phyloP scores from a whole-genome alignment of 1,140 invertebrate species.

The Thaumatotibia leucotreta region DNA sequence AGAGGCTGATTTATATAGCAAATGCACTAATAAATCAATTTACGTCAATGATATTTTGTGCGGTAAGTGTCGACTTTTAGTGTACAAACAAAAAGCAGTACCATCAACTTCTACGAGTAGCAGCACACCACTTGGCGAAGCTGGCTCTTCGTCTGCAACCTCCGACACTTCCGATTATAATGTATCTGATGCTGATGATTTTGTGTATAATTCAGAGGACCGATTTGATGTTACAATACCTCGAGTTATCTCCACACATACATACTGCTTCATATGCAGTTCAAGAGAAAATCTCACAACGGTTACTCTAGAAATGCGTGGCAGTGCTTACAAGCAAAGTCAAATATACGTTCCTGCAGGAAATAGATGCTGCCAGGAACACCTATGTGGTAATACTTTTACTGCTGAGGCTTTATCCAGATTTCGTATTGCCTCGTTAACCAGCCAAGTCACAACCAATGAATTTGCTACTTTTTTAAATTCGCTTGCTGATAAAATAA shows the following conservation, averaged over 20 bases:
- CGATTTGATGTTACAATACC: too few species aligned
- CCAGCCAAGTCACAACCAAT: not conserved
- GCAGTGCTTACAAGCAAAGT: not conserved
- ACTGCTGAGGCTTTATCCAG: not conserved
- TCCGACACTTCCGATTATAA: too few species aligned
- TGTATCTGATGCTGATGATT: too few species aligned
- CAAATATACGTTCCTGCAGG: not conserved
- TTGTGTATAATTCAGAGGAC: too few species aligned
- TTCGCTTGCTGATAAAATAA: not conserved
- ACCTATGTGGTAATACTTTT: not conserved
- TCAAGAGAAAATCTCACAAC: conserved; percentile 5
- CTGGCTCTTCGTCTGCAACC: too few species aligned
- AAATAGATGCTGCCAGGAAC: not conserved
- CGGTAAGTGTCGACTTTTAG: too few species aligned
- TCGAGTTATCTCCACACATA: not conserved
- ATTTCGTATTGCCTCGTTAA: not conserved
- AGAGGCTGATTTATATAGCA: too few species aligned
- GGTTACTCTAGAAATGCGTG: not conserved
- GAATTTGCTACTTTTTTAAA: not conserved
- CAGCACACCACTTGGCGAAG: too few species aligned
- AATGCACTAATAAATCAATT: too few species aligned
- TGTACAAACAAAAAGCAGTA: too few species aligned
- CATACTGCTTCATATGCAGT: not conserved
- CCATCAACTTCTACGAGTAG: too few species aligned
- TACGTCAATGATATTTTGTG: too few species aligned